A percentile compares a stretch with the other conserved stretches of the same genome.
Evolutionary conservation across 2,888 invertebrate species (phyloP).

Genomic region (Lymantria monacha): DNA sequence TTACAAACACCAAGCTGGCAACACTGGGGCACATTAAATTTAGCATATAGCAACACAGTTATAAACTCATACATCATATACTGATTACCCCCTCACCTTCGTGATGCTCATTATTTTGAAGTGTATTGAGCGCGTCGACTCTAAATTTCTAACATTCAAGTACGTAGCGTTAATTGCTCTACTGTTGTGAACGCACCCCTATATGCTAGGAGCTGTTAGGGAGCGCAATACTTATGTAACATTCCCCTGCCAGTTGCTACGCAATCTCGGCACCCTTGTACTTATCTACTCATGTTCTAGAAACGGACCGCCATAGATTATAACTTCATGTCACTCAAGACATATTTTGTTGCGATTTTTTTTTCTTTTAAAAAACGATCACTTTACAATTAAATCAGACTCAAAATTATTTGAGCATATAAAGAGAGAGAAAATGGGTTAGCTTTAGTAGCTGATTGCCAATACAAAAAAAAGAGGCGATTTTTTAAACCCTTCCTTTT

Average conservation of each 20-base stretch:
- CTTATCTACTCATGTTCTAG: constrained; percentile 8
- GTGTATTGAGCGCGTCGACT: constrained; percentile 22
- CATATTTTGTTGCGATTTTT: too few species aligned
- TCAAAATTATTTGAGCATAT: too few species aligned
- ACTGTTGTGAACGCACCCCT: constrained; percentile 39
- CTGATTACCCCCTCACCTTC: constrained; percentile 7
- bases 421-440: too few species aligned
- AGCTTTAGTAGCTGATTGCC: too few species aligned
- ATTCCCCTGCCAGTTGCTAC: constrained; percentile 19
- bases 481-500: too few species aligned
- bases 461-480: too few species aligned
- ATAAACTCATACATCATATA: background rate
- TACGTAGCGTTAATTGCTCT: constrained; percentile 43
- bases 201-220: constrained; percentile 33
- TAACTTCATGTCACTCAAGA: too few species aligned
- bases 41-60: background rate
- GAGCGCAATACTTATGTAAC: constrained; percentile 25
- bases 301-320: constrained; percentile 1
- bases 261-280: constrained; percentile 8
- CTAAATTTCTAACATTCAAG: constrained; percentile 32
- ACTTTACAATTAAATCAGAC: too few species aligned
- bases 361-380: too few species aligned
- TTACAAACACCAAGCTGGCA: background rate
- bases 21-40: background rate
- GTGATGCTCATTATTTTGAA: constrained; percentile 44